phyloP scores from a whole-genome alignment of 2,888 invertebrate genomes.

The Drosophila merina region DNA sequence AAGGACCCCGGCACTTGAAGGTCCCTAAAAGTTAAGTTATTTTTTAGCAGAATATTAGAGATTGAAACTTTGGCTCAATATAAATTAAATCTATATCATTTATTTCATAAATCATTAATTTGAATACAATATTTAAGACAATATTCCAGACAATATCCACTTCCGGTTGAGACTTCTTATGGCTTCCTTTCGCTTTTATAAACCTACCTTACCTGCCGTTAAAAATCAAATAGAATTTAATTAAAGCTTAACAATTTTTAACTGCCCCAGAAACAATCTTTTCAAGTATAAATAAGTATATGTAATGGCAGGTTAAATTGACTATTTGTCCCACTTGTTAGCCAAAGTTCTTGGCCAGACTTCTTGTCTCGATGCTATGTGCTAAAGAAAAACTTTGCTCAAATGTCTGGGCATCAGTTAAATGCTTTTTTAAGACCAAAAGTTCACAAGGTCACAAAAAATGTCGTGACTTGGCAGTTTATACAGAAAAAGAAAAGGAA shows the following conservation, averaged over 20 bases:
- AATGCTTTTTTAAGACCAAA: slow-evolving; percentile 55
- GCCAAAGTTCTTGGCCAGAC: slow-evolving; percentile 42
- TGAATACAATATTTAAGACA: too few relatives aligned
- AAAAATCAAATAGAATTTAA: neutral
- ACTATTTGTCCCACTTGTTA: slow-evolving; percentile 42
- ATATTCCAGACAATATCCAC: neutral
- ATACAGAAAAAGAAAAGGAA: neutral
- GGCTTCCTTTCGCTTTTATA: neutral
- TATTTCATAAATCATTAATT: too few relatives aligned
- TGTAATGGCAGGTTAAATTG: slow-evolving; percentile 40
- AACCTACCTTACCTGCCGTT: neutral
- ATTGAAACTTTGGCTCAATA: too few relatives aligned
- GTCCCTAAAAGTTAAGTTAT: neutral
- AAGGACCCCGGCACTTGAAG: slow-evolving; percentile 5
- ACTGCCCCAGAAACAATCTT: slow-evolving; percentile 9
- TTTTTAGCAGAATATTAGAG: neutral
- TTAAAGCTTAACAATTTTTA: neutral
- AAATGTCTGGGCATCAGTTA: slow-evolving; percentile 54
- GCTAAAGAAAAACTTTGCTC: slow-evolving; percentile 53
- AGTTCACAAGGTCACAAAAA: slow-evolving; percentile 62
- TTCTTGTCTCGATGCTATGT: slow-evolving; percentile 37
- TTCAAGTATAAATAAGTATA: slow-evolving; percentile 2
- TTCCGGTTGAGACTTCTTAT: neutral
- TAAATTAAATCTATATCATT: too few relatives aligned
- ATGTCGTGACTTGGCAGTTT: slow-evolving; percentile 38